These are phyloP conservation scores for Tetragonula carbonaria DNA, from an alignment of 2,888 invertebrate genomes.

Conservation along the genomic window DNA sequence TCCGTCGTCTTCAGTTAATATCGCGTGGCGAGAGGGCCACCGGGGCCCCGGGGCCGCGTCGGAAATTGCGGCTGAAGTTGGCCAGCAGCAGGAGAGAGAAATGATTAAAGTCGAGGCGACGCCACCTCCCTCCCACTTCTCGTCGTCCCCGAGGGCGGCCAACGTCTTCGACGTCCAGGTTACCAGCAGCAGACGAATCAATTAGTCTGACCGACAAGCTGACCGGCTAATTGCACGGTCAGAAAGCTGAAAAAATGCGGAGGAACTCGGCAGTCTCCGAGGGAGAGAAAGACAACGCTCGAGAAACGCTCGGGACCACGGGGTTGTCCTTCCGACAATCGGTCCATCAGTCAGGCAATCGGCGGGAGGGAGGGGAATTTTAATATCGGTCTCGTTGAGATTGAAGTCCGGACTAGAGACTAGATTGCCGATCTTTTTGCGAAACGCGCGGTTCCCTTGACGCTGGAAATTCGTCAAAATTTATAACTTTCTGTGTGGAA, in stretches of 20 bases:
- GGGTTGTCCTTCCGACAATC: background rate
- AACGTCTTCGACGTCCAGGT: constrained; percentile 28
- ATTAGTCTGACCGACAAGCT: constrained; percentile 76
- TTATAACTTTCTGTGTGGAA: no score
- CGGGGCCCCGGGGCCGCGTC: constrained; percentile 28
- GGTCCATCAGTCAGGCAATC: background rate
- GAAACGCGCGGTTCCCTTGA: no score
- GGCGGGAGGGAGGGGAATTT: background rate
- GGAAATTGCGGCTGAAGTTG: constrained; percentile 27
- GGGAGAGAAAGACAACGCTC: background rate
- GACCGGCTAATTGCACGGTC: constrained; percentile 77
- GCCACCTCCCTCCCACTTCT: background rate
- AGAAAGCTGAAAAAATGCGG: constrained; percentile 18
- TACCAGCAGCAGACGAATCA: constrained; percentile 63
- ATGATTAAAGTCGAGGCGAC: constrained; percentile 58
- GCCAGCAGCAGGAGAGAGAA: constrained; percentile 33
- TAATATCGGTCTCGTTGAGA: background rate
- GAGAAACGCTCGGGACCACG: background rate
- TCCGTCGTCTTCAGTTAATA: constrained; percentile 74
- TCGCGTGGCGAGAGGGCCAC: constrained; percentile 30
- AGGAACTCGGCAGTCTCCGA: background rate
- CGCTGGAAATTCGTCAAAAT: no score
- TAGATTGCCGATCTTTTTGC: background rate
- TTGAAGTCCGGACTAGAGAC: no score
- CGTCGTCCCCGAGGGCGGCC: no score